A percentile compares a stretch with the other conserved stretches of the same genome.
Evolutionary conservation across 1,140 invertebrate species (phyloP).

Genomic region (Megalopta genalis): DNA sequence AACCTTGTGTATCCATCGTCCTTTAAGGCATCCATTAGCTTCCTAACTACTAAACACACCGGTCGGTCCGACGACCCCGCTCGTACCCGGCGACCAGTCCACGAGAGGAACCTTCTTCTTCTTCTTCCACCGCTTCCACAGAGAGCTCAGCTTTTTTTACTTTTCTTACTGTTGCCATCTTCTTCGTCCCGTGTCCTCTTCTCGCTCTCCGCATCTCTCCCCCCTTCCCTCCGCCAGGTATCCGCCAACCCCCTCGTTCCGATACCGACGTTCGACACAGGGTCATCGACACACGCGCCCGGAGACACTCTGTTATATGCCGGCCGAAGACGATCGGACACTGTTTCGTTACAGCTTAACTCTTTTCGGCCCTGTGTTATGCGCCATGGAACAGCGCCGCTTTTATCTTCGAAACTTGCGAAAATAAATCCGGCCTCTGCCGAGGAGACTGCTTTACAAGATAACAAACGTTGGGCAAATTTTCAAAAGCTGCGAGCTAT

Average conservation of each 20-base stretch:
- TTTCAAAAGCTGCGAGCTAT: too few relatives aligned
- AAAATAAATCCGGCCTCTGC: too few relatives aligned
- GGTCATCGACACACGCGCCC: constrained; percentile 68
- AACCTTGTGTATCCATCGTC: constrained; percentile 42
- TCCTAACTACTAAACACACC: constrained; percentile 60
- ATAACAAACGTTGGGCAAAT: too few relatives aligned
- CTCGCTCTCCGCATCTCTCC: background rate
- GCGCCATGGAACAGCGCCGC: too few relatives aligned
- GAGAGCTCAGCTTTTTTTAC: constrained; percentile 4
- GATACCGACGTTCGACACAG: constrained; percentile 49
- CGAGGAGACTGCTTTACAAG: too few relatives aligned
- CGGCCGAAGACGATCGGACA: too few relatives aligned
- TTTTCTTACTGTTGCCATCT: constrained; percentile 31
- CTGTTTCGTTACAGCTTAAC: too few relatives aligned
- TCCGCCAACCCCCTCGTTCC: constrained; percentile 29
- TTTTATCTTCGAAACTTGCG: too few relatives aligned
- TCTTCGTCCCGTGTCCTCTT: background rate
- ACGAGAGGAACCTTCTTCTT: constrained; percentile 22
- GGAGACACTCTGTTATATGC: constrained; percentile 53
- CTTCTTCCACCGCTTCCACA: constrained; percentile 14
- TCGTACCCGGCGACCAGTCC: constrained; percentile 33
- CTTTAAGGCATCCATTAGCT: constrained; percentile 63
- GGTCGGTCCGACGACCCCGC: constrained; percentile 55
- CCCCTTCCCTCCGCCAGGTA: background rate
- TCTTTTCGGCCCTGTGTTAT: too few relatives aligned